A percentile compares a stretch with the other conserved stretches of the same genome.
Evolutionary conservation across 2,888 invertebrate species (phyloP).

Genomic region (Pseudococcus viburni): DNA sequence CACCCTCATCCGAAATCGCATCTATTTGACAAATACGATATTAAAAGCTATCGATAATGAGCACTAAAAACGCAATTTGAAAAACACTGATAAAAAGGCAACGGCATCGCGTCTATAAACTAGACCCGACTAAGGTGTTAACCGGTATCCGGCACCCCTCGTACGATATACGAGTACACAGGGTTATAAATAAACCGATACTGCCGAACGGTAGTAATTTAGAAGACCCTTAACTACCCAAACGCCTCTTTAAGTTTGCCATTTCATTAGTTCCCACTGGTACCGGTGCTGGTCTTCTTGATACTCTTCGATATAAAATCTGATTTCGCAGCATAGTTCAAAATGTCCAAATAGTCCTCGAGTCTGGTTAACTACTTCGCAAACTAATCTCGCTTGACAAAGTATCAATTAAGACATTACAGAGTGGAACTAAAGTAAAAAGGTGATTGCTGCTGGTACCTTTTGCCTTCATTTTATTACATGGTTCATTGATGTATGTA

Average conservation of each 20-base stretch:
- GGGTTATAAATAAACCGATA: conserved; percentile 59
- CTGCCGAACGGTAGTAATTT: conserved; percentile 57
- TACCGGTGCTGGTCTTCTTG: background rate
- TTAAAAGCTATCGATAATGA: conserved; percentile 32
- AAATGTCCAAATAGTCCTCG: background rate
- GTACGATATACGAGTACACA: background rate
- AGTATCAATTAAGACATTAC: conserved; percentile 61
- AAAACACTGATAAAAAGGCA: conserved; percentile 29
- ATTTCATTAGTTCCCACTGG: conserved; percentile 20
- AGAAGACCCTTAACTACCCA: conserved; percentile 54
- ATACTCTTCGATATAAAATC: background rate
- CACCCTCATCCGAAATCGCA: background rate
- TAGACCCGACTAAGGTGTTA: conserved; percentile 30
- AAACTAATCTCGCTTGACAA: conserved; percentile 59
- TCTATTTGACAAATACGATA: conserved; percentile 37
- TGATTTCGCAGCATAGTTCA: conserved; percentile 28
- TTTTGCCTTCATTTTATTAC: background rate
- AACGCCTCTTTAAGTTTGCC: conserved; percentile 39
- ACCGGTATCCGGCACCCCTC: background rate
- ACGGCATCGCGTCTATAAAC: background rate
- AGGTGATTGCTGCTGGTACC: conserved; percentile 28
- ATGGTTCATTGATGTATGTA: background rate
- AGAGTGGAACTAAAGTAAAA: background rate
- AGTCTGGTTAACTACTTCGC: conserved; percentile 26
- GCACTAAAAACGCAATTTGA: conserved; percentile 48